phyloP scores from a whole-genome alignment of 1,140 invertebrate genomes.

The silkworm (Bombyx mori) region ASM3026992v2 NC_085110.1:6909501-6910000 shows the following conservation, averaged over 20 bases:
- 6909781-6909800: constrained; percentile 68
- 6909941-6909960: no score
- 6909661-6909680: constrained; percentile 25
- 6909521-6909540: constrained; percentile 34
- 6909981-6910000: constrained; percentile 21
- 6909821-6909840: constrained; percentile 21
- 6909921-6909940: no score
- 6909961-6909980: constrained; percentile 7
- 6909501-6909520: constrained; percentile 67
- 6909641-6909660: constrained; percentile 36
- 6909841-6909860: neutral
- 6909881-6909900: constrained; percentile 3
- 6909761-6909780: constrained; percentile 50
- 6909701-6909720: constrained; percentile 14
- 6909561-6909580: constrained; percentile 40
- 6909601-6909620: constrained; percentile 56
- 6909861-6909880: neutral
- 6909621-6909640: constrained; percentile 39
- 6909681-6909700: constrained; percentile 8
- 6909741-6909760: constrained; percentile 71
- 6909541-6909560: constrained; percentile 54
- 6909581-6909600: constrained; percentile 48
- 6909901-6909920: neutral
- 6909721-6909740: constrained; percentile 37
- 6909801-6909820: constrained; percentile 66